Base-by-base conservation (phyloP, 2,888 invertebrate species). In the Eulithis prunata region DNA sequence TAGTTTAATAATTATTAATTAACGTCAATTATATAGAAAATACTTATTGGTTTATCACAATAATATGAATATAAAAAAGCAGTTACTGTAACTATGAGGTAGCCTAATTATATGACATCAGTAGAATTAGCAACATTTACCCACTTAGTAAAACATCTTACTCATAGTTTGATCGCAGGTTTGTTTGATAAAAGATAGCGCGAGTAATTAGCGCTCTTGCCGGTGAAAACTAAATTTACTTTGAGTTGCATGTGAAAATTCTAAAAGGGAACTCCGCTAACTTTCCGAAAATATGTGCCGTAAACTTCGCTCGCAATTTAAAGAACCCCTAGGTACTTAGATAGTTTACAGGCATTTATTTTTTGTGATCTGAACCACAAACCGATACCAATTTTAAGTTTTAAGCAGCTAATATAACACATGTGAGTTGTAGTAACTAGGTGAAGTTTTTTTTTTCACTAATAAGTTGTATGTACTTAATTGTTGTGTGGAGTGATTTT, bases 171-270 rank as follows among this genome's bases (percentile, higher is more conserved):
- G 21, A 13, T 47, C 7, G 6, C n/a, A 14, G 49, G 10, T 78
- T 79, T 87, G 85, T 87, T 87, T 83, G 83, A 81, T 85, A 84
- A 80, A 66, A 76, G 79, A 83, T 86, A 83, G 80, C 72, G 69
- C 64, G 70, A 77, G 71, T 68, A 63, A 66, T 75, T 74, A 73
- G 74, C 72, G 64, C 65, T 71, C 66, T 71, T 51, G 69, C 74
- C 67, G 73, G 68, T 69, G 70, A 76, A 79, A 77, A 70, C 60
- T 46, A 64, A 59, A 66, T 69, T 14, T 46, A 68, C 71, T 74
- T 70, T 69, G 72, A 75, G 76, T 72, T 68, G 64, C 65, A 72
- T 59, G 62, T 49, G 58, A 70, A 64, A 64, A 62, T 47, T 38
- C 45, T 55, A 69, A 72, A 69, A 72, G 46, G 62, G 66, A 73